phyloP scores from a whole-genome alignment of 2,888 invertebrate genomes.

The Hartigia nigra region DNA sequence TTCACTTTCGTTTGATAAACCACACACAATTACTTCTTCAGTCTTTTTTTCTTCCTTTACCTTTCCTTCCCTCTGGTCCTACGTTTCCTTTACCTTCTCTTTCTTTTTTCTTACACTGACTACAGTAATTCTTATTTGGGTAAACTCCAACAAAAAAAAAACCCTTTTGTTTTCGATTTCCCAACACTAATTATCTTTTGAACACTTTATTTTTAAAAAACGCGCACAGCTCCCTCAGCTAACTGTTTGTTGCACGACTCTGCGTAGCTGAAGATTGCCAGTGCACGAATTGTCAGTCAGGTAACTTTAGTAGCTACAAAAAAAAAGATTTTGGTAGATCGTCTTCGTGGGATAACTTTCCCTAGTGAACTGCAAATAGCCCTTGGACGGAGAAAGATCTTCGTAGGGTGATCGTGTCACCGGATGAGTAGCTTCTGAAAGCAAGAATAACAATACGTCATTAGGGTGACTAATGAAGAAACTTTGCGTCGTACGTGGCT shows the following conservation, averaged over 20 bases:
- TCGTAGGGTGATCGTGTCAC: conserved; percentile 23
- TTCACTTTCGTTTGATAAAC: not conserved
- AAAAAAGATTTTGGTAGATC: not conserved
- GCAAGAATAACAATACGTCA: not conserved
- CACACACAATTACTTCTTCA: not conserved
- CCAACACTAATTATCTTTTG: conserved; percentile 18
- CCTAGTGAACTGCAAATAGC: conserved; percentile 26
- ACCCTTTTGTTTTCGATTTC: conserved; percentile 10
- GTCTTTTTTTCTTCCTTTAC: conserved; percentile 7
- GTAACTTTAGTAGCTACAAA: not conserved
- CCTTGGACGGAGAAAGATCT: conserved; percentile 59
- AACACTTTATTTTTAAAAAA: conserved; percentile 24
- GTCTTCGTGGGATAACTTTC: not conserved
- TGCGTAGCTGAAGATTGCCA: not conserved
- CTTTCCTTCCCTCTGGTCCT: conserved; percentile 10
- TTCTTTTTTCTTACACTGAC: not conserved
- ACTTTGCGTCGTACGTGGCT: not conserved
- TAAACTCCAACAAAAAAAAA: not conserved
- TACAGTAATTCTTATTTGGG: not conserved
- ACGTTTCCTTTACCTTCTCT: conserved; percentile 10
- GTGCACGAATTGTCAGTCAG: not conserved
- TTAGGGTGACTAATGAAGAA: not conserved
- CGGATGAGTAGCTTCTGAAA: conserved; percentile 6
- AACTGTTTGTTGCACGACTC: not conserved
- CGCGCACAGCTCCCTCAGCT: not conserved